phyloP scores from a whole-genome alignment of 1,140 invertebrate species.

The Calephelis virginiensis region DNA sequence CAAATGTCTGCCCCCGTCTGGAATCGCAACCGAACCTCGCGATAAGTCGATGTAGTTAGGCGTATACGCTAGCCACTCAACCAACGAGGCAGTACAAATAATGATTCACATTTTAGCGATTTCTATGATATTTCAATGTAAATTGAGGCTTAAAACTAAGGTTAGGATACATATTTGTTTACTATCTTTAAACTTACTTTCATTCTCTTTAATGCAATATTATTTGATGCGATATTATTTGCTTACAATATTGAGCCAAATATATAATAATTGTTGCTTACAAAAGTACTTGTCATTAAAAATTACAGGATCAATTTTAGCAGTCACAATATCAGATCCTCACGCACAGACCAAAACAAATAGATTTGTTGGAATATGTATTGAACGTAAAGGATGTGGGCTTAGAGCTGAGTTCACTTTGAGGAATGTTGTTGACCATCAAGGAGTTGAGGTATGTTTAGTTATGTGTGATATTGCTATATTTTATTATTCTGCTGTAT shows the following conservation, averaged over 20 bases:
- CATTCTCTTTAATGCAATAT: too few species aligned
- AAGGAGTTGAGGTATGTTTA: conserved; percentile 83
- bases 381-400: conserved; percentile 88
- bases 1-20: too few species aligned
- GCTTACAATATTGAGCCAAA: too few species aligned
- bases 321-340: conserved; percentile 93
- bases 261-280: too few species aligned
- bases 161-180: too few species aligned
- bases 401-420: conserved; percentile 91
- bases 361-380: conserved; percentile 98
- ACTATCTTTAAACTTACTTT: too few species aligned
- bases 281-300: not conserved
- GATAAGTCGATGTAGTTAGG: too few species aligned
- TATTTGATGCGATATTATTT: too few species aligned
- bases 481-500: too few species aligned
- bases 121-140: not conserved
- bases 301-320: conserved; percentile 89
- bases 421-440: conserved; percentile 95
- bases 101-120: not conserved
- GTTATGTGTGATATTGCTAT: too few species aligned
- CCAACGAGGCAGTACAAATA: not conserved
- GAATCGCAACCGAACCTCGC: too few species aligned
- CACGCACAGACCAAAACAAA: conserved; percentile 92
- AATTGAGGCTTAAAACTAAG: not conserved
- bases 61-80: too few species aligned